A percentile compares a stretch with the other conserved stretches of the same genome.
These are phyloP conservation scores for Crypturellus tataupa DNA, from an alignment of 2,797 vertebrate genomes.

Conservation along the genomic window DNA sequence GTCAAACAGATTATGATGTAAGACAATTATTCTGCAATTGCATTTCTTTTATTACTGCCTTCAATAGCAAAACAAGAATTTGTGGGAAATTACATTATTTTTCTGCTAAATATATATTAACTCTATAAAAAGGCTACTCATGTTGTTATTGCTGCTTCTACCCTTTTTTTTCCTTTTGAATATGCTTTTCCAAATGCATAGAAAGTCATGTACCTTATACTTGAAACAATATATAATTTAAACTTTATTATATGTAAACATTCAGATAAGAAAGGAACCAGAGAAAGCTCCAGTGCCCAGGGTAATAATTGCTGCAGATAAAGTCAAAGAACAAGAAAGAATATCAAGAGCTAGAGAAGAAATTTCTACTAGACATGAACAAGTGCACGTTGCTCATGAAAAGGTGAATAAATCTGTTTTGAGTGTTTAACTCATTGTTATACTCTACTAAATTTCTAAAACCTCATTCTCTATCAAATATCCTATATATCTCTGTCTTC, in stretches of 20 bases:
- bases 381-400: constrained; percentile 78
- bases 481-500: not conserved
- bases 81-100: not conserved
- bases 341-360: constrained; percentile 81
- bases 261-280: constrained; percentile 80
- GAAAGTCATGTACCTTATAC: not conserved
- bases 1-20: not conserved
- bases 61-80: not conserved
- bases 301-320: constrained; percentile 79
- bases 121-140: not conserved
- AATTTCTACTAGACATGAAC: constrained; percentile 72
- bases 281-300: constrained; percentile 78
- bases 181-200: not conserved
- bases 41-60: not conserved
- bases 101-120: not conserved
- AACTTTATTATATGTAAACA: constrained; percentile 56
- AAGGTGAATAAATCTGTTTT: constrained; percentile 66
- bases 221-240: not conserved
- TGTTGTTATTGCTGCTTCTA: not conserved
- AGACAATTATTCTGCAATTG: not conserved
- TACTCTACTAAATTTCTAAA: not conserved
- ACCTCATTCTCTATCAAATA: not conserved
- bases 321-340: constrained; percentile 79
- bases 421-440: not conserved
- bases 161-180: not conserved